Conservation (phyloP, 2,113 vertebrate species). For the Vimba vimba region DNA sequence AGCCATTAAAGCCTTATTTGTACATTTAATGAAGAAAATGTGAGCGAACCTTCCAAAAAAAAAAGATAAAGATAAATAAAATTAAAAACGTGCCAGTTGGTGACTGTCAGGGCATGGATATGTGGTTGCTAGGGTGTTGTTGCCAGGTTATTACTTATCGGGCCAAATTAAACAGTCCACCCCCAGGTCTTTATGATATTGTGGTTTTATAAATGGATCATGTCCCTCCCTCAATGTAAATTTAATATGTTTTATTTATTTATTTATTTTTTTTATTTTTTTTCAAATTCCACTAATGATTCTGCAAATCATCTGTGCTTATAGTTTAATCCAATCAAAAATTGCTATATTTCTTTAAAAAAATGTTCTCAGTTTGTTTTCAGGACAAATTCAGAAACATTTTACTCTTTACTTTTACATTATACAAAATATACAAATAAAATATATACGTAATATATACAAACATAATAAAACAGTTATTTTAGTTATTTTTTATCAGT, state of each 20-base stretch:
- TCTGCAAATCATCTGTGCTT: background rate
- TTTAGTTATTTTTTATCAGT: no score
- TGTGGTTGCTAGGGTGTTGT: background rate
- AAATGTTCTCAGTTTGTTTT: background rate
- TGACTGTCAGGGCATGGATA: background rate
- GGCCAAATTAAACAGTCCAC: no score
- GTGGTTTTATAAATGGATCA: background rate
- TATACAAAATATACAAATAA: no score
- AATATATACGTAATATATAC: no score
- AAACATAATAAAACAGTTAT: no score
- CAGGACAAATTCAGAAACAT: background rate
- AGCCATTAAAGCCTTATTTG: no score
- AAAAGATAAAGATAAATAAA: no score
- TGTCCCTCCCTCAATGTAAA: background rate
- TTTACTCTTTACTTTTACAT: no score
- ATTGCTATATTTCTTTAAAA: background rate
- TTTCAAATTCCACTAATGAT: background rate
- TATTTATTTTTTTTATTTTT: no score
- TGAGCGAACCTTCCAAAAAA: no score
- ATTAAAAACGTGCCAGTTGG: background rate
- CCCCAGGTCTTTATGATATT: background rate
- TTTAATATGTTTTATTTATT: no score
- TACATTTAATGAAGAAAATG: no score
- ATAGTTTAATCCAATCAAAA: background rate
- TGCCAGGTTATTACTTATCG: background rate